These are phyloP conservation scores for Aegypius monachus DNA, from an alignment of 2,113 vertebrate genomes.

Conservation along the genomic window DNA sequence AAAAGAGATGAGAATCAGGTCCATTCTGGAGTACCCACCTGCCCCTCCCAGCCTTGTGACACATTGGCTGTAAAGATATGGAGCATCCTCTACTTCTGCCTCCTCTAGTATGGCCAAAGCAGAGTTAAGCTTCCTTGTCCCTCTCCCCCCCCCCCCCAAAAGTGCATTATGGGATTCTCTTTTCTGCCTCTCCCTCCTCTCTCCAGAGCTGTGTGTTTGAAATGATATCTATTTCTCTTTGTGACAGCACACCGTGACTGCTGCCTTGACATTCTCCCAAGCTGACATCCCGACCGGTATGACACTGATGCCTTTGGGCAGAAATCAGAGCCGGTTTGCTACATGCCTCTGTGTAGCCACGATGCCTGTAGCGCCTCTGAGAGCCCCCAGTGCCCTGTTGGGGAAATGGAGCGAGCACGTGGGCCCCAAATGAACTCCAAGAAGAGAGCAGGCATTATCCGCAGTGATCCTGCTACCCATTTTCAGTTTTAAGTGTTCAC, in stretches of 20 bases:
- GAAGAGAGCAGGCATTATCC: not conserved
- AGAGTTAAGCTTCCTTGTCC: conserved; percentile 5
- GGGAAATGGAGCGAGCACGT: conserved; percentile 32
- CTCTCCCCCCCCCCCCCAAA: not conserved
- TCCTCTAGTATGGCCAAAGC: not conserved
- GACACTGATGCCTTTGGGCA: conserved; percentile 88
- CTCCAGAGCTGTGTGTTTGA: conserved; percentile 70
- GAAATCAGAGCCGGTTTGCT: conserved; percentile 88
- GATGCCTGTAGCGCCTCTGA: not conserved
- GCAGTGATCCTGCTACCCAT: not conserved
- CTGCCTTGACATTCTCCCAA: conserved; percentile 76
- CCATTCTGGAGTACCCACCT: not conserved
- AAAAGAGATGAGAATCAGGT: not conserved
- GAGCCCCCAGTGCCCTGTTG: conserved; percentile 59
- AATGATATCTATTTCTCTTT: conserved; percentile 92
- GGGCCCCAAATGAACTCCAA: conserved; percentile 71
- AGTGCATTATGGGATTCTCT: conserved; percentile 50
- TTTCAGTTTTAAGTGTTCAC: not conserved
- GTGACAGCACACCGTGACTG: conserved; percentile 82
- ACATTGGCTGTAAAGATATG: accelerated
- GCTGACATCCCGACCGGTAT: conserved; percentile 80
- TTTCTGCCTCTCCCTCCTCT: conserved; percentile 13
- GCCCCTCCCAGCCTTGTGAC: not conserved
- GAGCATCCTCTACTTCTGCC: not conserved
- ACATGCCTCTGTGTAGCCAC: not conserved